phyloP scores from a whole-genome alignment of 2,797 vertebrate species.

The Gephyroberyx darwinii region DNA sequence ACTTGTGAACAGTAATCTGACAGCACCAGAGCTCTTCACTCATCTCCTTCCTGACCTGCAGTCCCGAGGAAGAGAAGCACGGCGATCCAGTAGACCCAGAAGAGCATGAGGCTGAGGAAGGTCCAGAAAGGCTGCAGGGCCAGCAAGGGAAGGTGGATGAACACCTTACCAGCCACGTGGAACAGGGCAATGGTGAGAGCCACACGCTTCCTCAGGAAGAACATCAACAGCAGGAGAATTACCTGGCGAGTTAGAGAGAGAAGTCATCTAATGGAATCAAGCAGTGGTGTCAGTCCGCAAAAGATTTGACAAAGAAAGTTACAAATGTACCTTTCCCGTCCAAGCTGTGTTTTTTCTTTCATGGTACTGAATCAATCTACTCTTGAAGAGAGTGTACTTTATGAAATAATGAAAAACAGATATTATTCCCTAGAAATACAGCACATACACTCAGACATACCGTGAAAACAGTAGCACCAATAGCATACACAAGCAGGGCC shows the following conservation, averaged over 20 bases:
- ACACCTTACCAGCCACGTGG: conserved; percentile 96
- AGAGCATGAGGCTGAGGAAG: conserved; percentile 92
- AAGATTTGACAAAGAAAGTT: background rate
- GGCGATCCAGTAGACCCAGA: conserved; percentile 96
- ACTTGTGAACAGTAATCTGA: background rate
- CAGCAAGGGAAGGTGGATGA: conserved; percentile 91
- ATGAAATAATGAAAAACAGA: background rate
- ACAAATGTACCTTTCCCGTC: background rate
- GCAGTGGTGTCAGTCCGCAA: background rate
- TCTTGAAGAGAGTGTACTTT: background rate
- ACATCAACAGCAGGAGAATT: conserved; percentile 91
- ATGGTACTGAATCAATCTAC: background rate
- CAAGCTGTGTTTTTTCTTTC: background rate
- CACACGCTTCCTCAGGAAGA: conserved; percentile 96
- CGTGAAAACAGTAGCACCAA: conserved; percentile 92
- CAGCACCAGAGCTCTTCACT: background rate
- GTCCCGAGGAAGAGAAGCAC: conserved; percentile 94
- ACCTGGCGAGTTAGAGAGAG: conserved; percentile 76
- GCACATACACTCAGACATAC: conserved; percentile 73
- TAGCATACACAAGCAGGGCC: conserved; percentile 92
- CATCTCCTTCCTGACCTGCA: conserved; percentile 81
- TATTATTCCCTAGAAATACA: background rate
- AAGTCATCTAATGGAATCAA: background rate
- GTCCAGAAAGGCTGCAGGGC: conserved; percentile 97
- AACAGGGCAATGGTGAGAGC: conserved; percentile 96